Conservation (phyloP, 2,113 vertebrate species). For the Brienomyrus brachyistius region DNA sequence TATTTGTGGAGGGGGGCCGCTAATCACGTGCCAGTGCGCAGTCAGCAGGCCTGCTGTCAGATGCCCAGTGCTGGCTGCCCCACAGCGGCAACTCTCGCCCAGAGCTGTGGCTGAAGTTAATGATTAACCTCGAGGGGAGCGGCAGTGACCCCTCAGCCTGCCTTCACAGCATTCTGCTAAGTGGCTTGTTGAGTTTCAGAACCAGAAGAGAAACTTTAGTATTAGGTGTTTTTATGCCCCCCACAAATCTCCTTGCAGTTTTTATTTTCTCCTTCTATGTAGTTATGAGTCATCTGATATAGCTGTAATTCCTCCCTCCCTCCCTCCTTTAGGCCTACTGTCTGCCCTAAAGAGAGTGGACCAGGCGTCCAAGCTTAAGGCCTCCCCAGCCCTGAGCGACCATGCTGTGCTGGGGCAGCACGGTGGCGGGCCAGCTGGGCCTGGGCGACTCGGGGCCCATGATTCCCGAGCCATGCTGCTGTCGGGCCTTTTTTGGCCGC, state of each 20-base stretch:
- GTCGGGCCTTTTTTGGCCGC: conserved; percentile 66
- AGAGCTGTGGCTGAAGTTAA: background rate
- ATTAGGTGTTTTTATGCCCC: background rate
- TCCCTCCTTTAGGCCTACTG: background rate
- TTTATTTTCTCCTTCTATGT: background rate
- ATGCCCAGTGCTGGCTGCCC: background rate
- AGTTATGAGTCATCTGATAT: background rate
- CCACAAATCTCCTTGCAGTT: background rate
- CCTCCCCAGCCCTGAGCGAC: conserved; percentile 34
- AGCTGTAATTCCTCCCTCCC: background rate
- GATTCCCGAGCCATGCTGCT: conserved; percentile 70
- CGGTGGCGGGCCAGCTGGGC: conserved; percentile 80
- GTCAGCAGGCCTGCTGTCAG: background rate
- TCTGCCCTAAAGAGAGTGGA: background rate
- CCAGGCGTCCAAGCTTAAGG: background rate
- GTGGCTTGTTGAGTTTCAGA: background rate
- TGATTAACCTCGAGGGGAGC: background rate
- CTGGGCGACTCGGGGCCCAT: conserved; percentile 59
- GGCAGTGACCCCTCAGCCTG: background rate
- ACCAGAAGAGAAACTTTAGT: background rate
- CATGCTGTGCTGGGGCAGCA: conserved; percentile 95
- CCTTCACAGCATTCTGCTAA: background rate
- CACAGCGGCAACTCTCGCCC: background rate
- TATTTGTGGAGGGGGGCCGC: background rate
- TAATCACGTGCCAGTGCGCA: background rate